Evolutionary conservation across 2,113 vertebrate species (phyloP).

Genomic region (Aramus guarauna): DNA sequence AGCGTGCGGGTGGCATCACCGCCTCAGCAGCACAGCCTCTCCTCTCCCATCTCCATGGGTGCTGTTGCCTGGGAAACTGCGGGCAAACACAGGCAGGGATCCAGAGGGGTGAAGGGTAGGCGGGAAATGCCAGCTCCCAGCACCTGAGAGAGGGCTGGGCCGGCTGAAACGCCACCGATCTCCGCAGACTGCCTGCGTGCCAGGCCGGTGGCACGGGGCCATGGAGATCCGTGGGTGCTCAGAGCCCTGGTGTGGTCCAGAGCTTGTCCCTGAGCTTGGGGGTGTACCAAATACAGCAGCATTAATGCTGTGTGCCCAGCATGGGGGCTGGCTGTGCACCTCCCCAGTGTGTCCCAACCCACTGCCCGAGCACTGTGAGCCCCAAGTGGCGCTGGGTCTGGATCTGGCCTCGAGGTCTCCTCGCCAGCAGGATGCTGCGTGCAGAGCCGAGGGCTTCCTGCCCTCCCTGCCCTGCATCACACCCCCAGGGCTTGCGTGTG

Average conservation of each 20-base stretch:
- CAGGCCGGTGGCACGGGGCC: fast-evolving
- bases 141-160: neutral
- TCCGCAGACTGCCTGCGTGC: neutral
- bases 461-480: neutral
- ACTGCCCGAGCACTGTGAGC: neutral
- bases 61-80: constrained; percentile 12
- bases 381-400: fast-evolving
- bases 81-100: neutral
- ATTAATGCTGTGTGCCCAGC: neutral
- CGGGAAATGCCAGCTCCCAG: neutral
- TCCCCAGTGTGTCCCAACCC: neutral
- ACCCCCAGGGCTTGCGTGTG: fast-evolving
- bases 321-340: neutral
- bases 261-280: neutral
- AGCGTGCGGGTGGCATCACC: fast-evolving
- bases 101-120: constrained; percentile 30
- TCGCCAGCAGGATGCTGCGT: fast-evolving
- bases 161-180: fast-evolving
- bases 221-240: neutral
- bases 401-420: neutral
- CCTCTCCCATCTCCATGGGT: neutral
- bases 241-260: fast-evolving
- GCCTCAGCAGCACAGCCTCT: neutral
- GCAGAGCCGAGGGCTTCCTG: neutral
- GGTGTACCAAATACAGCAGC: neutral